Conservation (phyloP, 2,888 invertebrate species). For the Tipula unca region DNA sequence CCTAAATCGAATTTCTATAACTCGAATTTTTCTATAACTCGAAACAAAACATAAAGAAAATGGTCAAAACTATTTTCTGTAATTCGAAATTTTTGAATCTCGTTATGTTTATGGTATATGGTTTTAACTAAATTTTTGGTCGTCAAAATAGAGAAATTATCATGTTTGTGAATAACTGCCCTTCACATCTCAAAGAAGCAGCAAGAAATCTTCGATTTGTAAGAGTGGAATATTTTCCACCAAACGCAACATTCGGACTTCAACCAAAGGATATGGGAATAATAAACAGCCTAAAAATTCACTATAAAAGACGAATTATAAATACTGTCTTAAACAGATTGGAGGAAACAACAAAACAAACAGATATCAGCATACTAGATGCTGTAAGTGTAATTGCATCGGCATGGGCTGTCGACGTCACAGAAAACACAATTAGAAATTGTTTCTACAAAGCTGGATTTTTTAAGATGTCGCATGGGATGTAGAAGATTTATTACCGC, state of each 20-base stretch:
- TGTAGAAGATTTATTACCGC: background rate
- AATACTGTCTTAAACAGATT: background rate
- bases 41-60: too few species aligned
- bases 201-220: background rate
- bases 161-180: constrained; percentile 29
- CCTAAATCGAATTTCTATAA: too few species aligned
- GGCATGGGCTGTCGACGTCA: background rate
- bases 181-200: constrained; percentile 23
- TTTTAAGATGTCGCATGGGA: background rate
- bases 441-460: background rate
- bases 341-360: background rate
- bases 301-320: constrained; percentile 25
- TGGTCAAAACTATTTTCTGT: too few species aligned
- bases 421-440: background rate
- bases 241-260: constrained; percentile 27
- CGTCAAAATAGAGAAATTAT: constrained; percentile 25
- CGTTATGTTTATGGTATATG: too few species aligned
- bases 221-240: constrained; percentile 29
- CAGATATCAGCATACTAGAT: background rate
- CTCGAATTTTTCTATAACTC: too few species aligned
- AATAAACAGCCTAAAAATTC: constrained; percentile 26
- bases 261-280: constrained; percentile 27
- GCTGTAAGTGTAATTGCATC: background rate
- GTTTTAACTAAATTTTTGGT: background rate
- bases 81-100: too few species aligned